Evolutionary conservation across 2,797 vertebrate genomes (phyloP), one percentile per base, ranked within the genome.

Genomic region (Gymnocypris eckloni): DNA sequence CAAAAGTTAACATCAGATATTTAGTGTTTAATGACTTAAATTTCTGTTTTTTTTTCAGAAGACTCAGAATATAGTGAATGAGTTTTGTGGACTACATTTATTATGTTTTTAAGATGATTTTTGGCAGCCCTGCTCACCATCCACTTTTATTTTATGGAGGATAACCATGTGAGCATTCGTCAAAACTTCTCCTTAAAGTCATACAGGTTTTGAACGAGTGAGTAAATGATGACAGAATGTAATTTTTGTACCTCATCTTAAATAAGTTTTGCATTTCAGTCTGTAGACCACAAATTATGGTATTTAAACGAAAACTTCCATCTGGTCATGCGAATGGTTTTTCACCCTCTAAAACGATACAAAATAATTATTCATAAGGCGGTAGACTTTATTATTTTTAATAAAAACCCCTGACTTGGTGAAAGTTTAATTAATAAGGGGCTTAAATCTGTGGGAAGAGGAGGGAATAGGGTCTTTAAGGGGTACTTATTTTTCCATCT

Each of bases 371-470:
- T 93, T 94, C 94, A 93, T 94, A 91, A 90, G 90, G 93, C 90
- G 87, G 93, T 89, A 93, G 91, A 93, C 93, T 95, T 94, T 94
- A 94, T 95, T 94, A 93, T 95, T 87, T 95, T 93, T 94, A 94
- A 94, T 93, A 95, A 95, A 94, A 95, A 93, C 72, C 91, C 90
- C 92, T 91, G 92, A 95, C 93, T 95, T 95, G 93, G 93, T 94
- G 94, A 95, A 95, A 95, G 94, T 96, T 95, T 95, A 96, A 95
- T 96, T 96, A 96, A 96, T 95, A 95, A 94, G 93, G 93, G 93
- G 95, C 94, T 95, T 95, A 94, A 95, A 95, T 94, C 92, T 91
- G 82, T 88, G 91, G 92, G 94, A 94, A 94, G 93, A 93, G 91
- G 94, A 92, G 93, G 94, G 94, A 95, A 92, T 93, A 93, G 91